Conservation (phyloP, 2,888 invertebrate species). For the Therioaphis trifolii region DNA sequence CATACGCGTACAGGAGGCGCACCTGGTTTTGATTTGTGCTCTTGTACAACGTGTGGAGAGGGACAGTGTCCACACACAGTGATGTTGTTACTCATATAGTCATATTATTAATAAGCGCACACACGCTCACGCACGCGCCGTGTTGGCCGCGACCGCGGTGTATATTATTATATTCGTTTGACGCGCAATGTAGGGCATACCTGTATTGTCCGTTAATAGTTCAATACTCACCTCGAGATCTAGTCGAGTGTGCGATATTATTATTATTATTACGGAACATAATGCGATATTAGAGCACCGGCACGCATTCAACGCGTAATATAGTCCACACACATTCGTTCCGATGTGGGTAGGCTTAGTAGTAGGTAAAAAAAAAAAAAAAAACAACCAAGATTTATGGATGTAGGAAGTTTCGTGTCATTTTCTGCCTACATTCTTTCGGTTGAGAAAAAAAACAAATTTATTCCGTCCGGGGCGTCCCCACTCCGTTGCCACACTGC, state of each 20-base stretch:
- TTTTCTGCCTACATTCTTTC: conserved; percentile 54
- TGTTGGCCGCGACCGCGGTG: no score
- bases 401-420: conserved; percentile 55
- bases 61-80: conserved; percentile 12
- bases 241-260: no score
- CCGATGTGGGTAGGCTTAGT: conserved; percentile 15
- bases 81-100: no score
- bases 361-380: conserved; percentile 29
- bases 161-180: background rate
- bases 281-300: background rate
- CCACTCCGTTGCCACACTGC: background rate
- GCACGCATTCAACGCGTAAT: background rate
- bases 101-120: no score
- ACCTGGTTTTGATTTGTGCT: conserved; percentile 14
- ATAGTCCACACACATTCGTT: conserved; percentile 19
- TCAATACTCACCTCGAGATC: no score
- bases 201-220: conserved; percentile 3
- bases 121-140: no score
- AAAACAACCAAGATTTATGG: conserved; percentile 47
- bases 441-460: conserved; percentile 37
- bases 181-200: background rate
- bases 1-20: background rate
- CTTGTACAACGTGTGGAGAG: no score
- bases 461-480: background rate
- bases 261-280: no score